Percentiles rank a stretch among this genome's conserved stretches.
phyloP scores from a whole-genome alignment of 2,797 vertebrate species.

The Geotrypetes seraphini region DNA sequence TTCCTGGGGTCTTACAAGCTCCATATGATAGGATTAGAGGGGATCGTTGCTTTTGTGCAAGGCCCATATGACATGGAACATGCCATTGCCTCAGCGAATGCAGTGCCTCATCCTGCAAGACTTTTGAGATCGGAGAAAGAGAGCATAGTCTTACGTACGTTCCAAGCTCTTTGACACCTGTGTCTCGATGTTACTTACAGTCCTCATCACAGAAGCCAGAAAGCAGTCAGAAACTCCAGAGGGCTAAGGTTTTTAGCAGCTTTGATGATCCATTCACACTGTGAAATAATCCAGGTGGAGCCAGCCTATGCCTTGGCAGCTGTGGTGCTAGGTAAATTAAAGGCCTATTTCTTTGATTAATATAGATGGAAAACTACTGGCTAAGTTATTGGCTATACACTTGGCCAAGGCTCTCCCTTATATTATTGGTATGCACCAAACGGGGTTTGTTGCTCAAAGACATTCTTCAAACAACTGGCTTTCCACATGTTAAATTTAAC shows the following conservation, averaged over 20 bases:
- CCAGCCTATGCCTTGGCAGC: not conserved
- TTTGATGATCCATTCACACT: not conserved
- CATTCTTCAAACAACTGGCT: too few relatives aligned
- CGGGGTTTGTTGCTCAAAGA: too few relatives aligned
- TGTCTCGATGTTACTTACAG: not conserved
- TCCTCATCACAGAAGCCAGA: not conserved
- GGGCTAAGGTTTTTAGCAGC: not conserved
- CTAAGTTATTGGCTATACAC: too few relatives aligned
- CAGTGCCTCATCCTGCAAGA: not conserved
- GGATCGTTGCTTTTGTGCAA: not conserved
- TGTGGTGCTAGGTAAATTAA: constrained; percentile 3
- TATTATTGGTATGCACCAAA: too few relatives aligned
- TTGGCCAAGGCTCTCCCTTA: too few relatives aligned
- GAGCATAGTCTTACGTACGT: not conserved
- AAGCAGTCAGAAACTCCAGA: not conserved
- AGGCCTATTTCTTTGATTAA: too few relatives aligned
- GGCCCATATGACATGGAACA: constrained; percentile 4
- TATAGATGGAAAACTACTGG: too few relatives aligned
- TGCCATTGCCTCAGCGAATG: not conserved
- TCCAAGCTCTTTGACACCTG: not conserved
- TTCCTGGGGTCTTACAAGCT: not conserved
- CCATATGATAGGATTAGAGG: not conserved
- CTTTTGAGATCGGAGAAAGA: not conserved
- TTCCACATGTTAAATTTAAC: too few relatives aligned
- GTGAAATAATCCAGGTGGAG: not conserved